These are phyloP conservation scores for Allygus modestus DNA, from an alignment of 2,888 invertebrate genomes.

Conservation along the genomic window DNA sequence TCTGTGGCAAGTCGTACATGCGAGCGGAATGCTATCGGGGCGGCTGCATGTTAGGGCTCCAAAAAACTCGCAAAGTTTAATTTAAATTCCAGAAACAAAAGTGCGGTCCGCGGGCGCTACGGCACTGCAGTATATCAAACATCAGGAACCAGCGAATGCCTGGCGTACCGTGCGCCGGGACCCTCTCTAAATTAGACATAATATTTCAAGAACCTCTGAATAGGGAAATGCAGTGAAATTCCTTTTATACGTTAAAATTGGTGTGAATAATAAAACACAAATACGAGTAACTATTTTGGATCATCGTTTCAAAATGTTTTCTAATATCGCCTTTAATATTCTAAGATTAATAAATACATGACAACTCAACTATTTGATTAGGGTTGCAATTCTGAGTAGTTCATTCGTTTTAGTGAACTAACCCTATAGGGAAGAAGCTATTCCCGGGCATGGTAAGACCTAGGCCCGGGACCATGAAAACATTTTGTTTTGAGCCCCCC, in stretches of 20 bases:
- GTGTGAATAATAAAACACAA: background rate
- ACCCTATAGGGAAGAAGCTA: too few relatives aligned
- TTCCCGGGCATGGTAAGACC: too few relatives aligned
- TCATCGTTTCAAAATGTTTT: too few relatives aligned
- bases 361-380: too few relatives aligned
- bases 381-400: too few relatives aligned
- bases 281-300: too few relatives aligned
- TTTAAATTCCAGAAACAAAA: conserved; percentile 47
- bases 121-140: conserved; percentile 10
- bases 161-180: background rate
- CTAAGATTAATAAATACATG: too few relatives aligned
- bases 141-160: conserved; percentile 9
- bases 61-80: conserved; percentile 32
- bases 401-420: too few relatives aligned
- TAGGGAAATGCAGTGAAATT: background rate
- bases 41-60: background rate
- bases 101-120: background rate
- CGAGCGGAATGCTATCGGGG: background rate
- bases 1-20: background rate
- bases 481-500: too few relatives aligned
- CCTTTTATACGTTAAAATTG: background rate
- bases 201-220: conserved; percentile 13
- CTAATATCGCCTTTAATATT: too few relatives aligned
- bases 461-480: too few relatives aligned
- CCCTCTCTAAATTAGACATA: conserved; percentile 7